Evolutionary conservation across 2,113 vertebrate genomes (phyloP).

Genomic region (Phyllopteryx taeniolatus): DNA sequence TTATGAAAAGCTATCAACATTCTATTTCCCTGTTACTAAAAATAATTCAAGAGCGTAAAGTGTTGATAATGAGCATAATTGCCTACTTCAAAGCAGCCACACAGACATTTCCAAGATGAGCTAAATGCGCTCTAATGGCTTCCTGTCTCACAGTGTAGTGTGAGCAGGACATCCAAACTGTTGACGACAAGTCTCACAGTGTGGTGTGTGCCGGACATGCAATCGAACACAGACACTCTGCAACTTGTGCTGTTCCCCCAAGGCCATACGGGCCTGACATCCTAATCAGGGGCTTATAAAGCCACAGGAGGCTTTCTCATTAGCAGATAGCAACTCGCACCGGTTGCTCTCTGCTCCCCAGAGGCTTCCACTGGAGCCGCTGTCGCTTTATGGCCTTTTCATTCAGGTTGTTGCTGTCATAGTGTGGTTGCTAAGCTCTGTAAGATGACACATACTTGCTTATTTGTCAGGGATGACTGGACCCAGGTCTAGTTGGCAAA

Average conservation of each 20-base stretch:
- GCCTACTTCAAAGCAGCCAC: neutral
- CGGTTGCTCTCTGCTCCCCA: slow-evolving; percentile 7
- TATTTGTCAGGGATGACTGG: neutral
- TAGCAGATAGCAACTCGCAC: slow-evolving; percentile 33
- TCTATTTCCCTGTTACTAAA: neutral
- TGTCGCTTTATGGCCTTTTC: neutral
- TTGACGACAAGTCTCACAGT: slow-evolving; percentile 13
- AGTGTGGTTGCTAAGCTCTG: neutral
- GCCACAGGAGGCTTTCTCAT: slow-evolving; percentile 50
- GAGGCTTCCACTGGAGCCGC: slow-evolving; percentile 2
- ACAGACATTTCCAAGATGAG: slow-evolving; percentile 7
- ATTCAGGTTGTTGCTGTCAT: slow-evolving; percentile 5
- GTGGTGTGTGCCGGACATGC: slow-evolving; percentile 15
- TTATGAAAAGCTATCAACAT: too few species aligned
- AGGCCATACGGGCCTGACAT: slow-evolving; percentile 19
- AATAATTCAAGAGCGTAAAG: neutral
- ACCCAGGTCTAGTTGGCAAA: neutral
- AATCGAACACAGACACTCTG: slow-evolving; percentile 9
- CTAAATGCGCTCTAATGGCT: slow-evolving; percentile 34
- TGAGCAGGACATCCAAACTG: slow-evolving; percentile 11
- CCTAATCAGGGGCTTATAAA: slow-evolving; percentile 43
- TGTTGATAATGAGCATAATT: neutral
- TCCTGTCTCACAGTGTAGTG: slow-evolving; percentile 15
- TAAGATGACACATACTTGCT: neutral
- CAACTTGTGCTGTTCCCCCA: slow-evolving; percentile 6